Evolutionary conservation across 2,888 invertebrate species (phyloP).

Genomic region (Perizoma affinitatum): DNA sequence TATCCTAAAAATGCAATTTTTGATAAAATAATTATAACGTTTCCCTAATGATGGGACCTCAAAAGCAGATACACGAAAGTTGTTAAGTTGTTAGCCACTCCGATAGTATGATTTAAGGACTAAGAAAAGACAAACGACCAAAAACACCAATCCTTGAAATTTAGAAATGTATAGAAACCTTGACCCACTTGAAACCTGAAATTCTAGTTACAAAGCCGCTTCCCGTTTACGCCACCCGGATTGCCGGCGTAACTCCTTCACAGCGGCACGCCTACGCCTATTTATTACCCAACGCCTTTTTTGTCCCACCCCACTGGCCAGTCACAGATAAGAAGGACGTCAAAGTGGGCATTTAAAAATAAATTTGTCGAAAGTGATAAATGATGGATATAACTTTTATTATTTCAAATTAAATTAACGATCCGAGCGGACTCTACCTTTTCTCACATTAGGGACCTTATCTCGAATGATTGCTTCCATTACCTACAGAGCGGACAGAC

Average conservation of each 20-base stretch:
- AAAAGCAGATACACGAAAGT: no score
- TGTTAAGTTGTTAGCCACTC: no score
- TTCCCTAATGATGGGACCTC: no score
- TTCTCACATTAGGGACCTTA: conserved; percentile 84
- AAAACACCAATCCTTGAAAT: neutral
- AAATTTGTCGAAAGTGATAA: conserved; percentile 84
- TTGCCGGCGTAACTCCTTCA: conserved; percentile 46
- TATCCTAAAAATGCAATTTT: no score
- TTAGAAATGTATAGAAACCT: neutral
- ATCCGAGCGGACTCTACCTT: conserved; percentile 77
- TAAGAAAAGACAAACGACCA: no score
- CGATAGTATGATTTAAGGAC: no score
- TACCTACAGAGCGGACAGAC: conserved; percentile 71
- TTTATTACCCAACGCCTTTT: conserved; percentile 64
- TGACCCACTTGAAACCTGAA: conserved; percentile 21
- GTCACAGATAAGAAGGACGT: conserved; percentile 75
- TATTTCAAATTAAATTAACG: conserved; percentile 84
- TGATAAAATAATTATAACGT: no score
- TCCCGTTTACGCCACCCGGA: conserved; percentile 31
- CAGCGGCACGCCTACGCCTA: conserved; percentile 71
- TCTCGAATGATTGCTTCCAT: conserved; percentile 84
- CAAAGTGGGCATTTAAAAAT: conserved; percentile 81
- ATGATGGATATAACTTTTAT: conserved; percentile 83
- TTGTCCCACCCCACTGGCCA: conserved; percentile 61
- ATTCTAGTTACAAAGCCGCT: conserved; percentile 7